A percentile compares a stretch with the other conserved stretches of the same genome.
These are phyloP conservation scores for Ditylenchus dipsaci DNA, from an alignment of 1,140 invertebrate genomes.

Conservation along the genomic window DNA sequence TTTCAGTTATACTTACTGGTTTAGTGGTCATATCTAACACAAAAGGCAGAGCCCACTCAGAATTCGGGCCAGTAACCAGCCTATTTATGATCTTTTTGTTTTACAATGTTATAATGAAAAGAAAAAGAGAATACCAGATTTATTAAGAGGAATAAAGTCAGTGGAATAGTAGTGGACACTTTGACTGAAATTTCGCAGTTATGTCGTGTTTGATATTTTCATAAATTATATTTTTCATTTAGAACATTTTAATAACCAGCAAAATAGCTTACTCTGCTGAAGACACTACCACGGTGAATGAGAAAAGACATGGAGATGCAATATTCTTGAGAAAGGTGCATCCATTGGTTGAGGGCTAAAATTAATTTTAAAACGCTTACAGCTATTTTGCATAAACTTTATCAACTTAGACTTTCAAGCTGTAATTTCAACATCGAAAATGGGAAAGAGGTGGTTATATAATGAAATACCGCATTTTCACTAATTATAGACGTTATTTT, in stretches of 20 bases:
- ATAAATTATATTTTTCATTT: no score
- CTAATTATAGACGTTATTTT: not conserved
- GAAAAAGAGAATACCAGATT: not conserved
- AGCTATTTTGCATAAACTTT: not conserved
- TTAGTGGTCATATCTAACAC: not conserved
- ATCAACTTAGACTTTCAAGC: not conserved
- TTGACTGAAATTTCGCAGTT: not conserved
- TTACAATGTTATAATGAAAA: no score
- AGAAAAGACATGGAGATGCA: constrained; percentile 1
- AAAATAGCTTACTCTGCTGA: not conserved
- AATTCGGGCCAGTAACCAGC: not conserved
- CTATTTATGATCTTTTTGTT: no score
- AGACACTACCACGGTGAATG: not conserved
- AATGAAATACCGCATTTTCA: no score
- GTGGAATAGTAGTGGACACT: not conserved
- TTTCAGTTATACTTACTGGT: not conserved
- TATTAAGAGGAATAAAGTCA: not conserved
- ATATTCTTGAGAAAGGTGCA: not conserved
- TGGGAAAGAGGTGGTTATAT: not conserved
- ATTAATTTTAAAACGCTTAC: not conserved
- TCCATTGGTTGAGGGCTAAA: not conserved
- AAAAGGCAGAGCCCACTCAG: not conserved
- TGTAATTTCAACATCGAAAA: not conserved
- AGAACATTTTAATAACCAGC: not conserved
- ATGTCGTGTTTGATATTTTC: no score